phyloP scores from a whole-genome alignment of 2,888 invertebrate genomes.

The Bibio marci region DNA sequence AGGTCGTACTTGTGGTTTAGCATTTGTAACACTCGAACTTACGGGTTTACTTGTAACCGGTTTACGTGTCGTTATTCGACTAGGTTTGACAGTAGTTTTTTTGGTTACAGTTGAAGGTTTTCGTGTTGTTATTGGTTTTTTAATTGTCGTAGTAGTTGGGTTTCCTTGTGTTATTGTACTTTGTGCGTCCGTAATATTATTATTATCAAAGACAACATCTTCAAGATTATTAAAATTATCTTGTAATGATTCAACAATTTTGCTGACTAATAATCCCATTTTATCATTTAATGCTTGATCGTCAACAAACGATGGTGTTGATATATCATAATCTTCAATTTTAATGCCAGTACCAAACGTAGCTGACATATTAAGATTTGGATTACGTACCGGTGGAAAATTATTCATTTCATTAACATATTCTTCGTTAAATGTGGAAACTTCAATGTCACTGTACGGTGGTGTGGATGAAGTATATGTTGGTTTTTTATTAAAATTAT shows the following conservation, averaged over 20 bases:
- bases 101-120: slow-evolving; percentile 11
- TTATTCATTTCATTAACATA: slow-evolving; percentile 55
- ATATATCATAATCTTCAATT: slow-evolving; percentile 42
- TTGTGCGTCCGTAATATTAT: slow-evolving; percentile 20
- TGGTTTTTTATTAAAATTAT: not conserved
- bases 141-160: slow-evolving; percentile 12
- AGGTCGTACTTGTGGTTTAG: slow-evolving; percentile 13
- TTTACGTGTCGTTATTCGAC: slow-evolving; percentile 20
- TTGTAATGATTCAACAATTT: slow-evolving; percentile 67
- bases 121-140: slow-evolving; percentile 14
- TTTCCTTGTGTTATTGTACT: not conserved
- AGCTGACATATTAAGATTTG: slow-evolving; percentile 55
- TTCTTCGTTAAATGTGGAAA: slow-evolving; percentile 28
- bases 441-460: slow-evolving; percentile 5
- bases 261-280: slow-evolving; percentile 65
- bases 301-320: slow-evolving; percentile 60
- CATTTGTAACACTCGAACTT: slow-evolving; percentile 15
- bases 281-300: slow-evolving; percentile 61
- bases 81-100: slow-evolving; percentile 12
- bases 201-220: slow-evolving; percentile 49
- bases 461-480: not conserved
- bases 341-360: slow-evolving; percentile 34
- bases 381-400: slow-evolving; percentile 74
- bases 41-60: slow-evolving; percentile 11
- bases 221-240: slow-evolving; percentile 67